phyloP scores from a whole-genome alignment of 2,113 vertebrate species.

The Mustelus asterias region DNA sequence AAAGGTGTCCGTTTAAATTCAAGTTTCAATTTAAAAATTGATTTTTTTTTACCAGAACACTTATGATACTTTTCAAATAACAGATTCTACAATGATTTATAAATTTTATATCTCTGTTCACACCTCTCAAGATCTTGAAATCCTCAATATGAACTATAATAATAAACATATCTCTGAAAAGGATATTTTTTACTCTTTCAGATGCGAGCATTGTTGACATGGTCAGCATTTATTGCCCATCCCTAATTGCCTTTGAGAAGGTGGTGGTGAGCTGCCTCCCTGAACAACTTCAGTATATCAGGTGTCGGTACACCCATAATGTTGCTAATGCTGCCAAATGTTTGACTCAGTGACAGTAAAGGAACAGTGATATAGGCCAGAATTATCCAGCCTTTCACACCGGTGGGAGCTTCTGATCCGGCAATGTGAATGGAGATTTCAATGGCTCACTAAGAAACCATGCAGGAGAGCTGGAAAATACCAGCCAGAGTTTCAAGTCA shows the following conservation, averaged over 20 bases:
- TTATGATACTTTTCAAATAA: background rate
- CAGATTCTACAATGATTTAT: background rate
- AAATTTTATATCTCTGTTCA: background rate
- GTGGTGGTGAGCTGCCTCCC: too few species aligned
- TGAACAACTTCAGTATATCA: background rate
- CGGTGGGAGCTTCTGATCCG: too few species aligned
- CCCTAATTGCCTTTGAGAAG: too few species aligned
- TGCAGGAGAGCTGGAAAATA: too few species aligned
- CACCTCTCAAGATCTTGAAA: background rate
- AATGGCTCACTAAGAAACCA: too few species aligned
- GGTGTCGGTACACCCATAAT: background rate
- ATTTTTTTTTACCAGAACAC: background rate
- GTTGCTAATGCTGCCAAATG: too few species aligned
- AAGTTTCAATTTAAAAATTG: background rate
- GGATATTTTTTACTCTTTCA: background rate
- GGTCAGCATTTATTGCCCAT: too few species aligned
- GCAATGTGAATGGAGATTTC: too few species aligned
- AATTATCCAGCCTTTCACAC: too few species aligned
- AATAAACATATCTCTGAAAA: background rate
- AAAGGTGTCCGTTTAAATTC: background rate
- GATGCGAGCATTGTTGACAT: too few species aligned
- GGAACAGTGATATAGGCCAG: background rate
- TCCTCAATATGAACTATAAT: background rate
- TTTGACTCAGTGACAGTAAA: background rate
- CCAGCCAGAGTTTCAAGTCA: background rate